phyloP scores from a whole-genome alignment of 2,888 invertebrate genomes.

The Carcina quercana region DNA sequence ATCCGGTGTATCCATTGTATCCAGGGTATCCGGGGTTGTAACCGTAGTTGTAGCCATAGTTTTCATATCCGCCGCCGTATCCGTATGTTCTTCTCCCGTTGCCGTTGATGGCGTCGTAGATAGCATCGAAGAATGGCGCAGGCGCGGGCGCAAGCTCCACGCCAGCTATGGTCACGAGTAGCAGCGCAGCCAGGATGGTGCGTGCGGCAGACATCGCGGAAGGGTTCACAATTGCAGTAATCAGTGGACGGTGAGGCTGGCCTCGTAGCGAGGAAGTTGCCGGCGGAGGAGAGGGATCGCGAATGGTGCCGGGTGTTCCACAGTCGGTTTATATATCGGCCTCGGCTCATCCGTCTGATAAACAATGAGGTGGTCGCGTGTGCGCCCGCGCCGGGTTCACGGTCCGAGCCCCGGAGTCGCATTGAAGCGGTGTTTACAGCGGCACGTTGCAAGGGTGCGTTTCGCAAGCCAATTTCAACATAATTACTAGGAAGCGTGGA shows the following conservation, averaged over 20 bases:
- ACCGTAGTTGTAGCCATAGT: constrained; percentile 32
- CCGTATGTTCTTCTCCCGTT: constrained; percentile 54
- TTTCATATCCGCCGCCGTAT: constrained; percentile 33
- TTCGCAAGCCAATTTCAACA: constrained; percentile 30
- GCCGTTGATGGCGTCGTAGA: constrained; percentile 60
- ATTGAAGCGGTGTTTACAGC: constrained; percentile 39
- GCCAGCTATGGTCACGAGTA: constrained; percentile 26
- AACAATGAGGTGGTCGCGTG: constrained; percentile 27
- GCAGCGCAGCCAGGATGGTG: constrained; percentile 30
- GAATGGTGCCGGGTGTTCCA: constrained; percentile 66
- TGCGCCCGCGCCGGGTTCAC: constrained; percentile 62
- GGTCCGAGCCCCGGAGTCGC: constrained; percentile 62
- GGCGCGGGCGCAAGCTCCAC: constrained; percentile 24
- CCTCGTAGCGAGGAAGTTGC: constrained; percentile 61
- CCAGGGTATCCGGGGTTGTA: constrained; percentile 28
- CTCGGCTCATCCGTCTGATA: constrained; percentile 66
- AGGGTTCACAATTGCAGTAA: constrained; percentile 61
- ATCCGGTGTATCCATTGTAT: constrained; percentile 20
- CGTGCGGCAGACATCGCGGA: constrained; percentile 57
- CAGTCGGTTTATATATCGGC: constrained; percentile 66
- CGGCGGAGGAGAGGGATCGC: constrained; percentile 57
- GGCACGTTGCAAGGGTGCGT: constrained; percentile 41
- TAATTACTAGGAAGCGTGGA: constrained; percentile 37
- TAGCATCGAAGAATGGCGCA: constrained; percentile 59
- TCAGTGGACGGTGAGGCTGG: constrained; percentile 57